These are phyloP conservation scores for Plagodis pulveraria DNA, from an alignment of 2,888 invertebrate species.

Conservation along the genomic window DNA sequence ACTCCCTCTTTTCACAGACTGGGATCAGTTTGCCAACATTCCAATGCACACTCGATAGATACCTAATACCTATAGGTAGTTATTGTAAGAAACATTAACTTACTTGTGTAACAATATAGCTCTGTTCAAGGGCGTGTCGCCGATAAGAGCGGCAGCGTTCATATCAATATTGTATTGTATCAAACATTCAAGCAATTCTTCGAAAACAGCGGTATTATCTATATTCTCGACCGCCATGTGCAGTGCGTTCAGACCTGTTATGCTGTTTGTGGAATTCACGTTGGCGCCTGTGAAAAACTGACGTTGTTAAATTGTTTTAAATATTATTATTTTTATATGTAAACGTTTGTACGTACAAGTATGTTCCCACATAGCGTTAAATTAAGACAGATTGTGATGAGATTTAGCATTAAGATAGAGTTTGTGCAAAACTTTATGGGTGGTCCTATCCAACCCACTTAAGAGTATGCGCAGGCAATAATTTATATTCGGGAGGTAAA, in stretches of 20 bases:
- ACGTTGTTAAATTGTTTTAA: no score
- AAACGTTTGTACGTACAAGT: no score
- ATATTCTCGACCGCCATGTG: conserved; percentile 86
- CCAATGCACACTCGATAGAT: no score
- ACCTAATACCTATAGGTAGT: no score
- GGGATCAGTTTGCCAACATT: neutral
- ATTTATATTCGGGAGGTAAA: no score
- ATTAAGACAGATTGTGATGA: no score
- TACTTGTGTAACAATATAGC: conserved; percentile 79
- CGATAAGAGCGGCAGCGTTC: conserved; percentile 71
- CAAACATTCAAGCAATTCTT: conserved; percentile 78
- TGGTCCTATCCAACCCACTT: no score
- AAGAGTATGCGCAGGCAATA: no score
- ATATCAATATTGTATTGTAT: conserved; percentile 74
- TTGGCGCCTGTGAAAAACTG: conserved; percentile 78
- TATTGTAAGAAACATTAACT: conserved; percentile 31
- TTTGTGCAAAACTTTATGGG: no score
- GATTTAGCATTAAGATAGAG: no score
- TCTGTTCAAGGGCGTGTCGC: conserved; percentile 82
- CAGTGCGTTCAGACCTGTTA: conserved; percentile 84
- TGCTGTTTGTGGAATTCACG: conserved; percentile 78
- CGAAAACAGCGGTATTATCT: conserved; percentile 75
- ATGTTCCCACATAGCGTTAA: no score
- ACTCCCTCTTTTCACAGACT: neutral
- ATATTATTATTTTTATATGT: no score